A percentile compares a stretch with the other conserved stretches of the same genome.
phyloP scores from a whole-genome alignment of 2,888 invertebrate species.

The Chydorus sphaericus region DNA sequence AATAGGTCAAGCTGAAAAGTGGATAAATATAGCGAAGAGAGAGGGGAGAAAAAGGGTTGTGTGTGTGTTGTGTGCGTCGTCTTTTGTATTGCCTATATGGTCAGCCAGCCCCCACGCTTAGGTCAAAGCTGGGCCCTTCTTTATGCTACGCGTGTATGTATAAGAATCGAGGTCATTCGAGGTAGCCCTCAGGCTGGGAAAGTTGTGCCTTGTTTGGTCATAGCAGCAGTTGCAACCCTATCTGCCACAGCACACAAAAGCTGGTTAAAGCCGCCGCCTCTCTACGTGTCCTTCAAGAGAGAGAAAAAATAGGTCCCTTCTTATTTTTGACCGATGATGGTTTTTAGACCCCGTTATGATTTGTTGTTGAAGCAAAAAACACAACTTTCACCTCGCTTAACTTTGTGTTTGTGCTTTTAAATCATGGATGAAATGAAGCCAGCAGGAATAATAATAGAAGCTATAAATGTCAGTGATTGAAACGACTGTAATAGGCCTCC shows the following conservation, averaged over 20 bases:
- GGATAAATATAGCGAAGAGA: constrained; percentile 1
- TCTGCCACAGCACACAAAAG: not conserved
- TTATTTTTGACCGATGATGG: not conserved
- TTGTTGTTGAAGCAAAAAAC: not conserved
- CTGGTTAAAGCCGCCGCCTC: not conserved
- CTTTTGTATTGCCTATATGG: not conserved
- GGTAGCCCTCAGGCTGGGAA: not conserved
- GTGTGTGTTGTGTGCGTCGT: not conserved
- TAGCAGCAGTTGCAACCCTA: not conserved
- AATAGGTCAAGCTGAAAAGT: constrained; percentile 8
- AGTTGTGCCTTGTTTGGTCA: constrained; percentile 5
- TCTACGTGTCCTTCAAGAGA: not conserved
- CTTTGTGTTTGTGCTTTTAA: too few species aligned
- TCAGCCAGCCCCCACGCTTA: not conserved
- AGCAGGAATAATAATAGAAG: too few species aligned
- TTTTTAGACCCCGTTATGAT: constrained; percentile 5
- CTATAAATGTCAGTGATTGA: too few species aligned
- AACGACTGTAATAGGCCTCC: too few species aligned
- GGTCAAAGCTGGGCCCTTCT: not conserved
- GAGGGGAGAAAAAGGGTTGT: not conserved
- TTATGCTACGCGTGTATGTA: too few species aligned
- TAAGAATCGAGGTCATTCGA: not conserved
- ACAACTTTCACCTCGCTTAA: not conserved
- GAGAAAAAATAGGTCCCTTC: not conserved
- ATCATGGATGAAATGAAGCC: too few species aligned